phyloP scores from a whole-genome alignment of 2,888 invertebrate species.

The Xestoiulus laeticollis region DNA sequence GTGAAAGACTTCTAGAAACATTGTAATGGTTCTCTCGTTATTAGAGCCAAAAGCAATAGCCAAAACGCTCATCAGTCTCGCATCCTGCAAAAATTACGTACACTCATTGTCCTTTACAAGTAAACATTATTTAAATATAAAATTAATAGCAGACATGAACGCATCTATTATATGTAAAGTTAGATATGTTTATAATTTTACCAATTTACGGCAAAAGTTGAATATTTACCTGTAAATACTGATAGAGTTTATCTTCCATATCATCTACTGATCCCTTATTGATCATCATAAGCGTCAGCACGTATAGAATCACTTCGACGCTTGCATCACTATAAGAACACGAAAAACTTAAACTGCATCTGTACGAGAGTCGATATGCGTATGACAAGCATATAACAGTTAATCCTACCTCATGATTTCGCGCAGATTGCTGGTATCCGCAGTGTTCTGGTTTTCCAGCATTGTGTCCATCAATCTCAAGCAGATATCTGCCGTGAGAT shows the following conservation, averaged over 20 bases:
- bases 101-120: not conserved
- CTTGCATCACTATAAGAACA: not conserved
- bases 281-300: not conserved
- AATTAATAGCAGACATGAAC: not conserved
- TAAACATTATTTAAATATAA: not conserved
- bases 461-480: slow-evolving; percentile 21
- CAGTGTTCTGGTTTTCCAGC: not conserved
- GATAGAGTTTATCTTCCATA: slow-evolving; percentile 30
- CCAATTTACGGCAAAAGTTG: too few relatives aligned
- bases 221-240: slow-evolving; percentile 45
- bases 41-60: slow-evolving; percentile 36
- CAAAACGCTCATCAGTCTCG: slow-evolving; percentile 26
- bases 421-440: slow-evolving; percentile 19
- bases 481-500: not conserved
- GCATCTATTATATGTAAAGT: too few relatives aligned
- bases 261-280: not conserved
- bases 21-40: not conserved
- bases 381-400: not conserved
- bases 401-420: slow-evolving; percentile 2
- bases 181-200: not conserved
- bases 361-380: not conserved
- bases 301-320: slow-evolving; percentile 11
- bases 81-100: not conserved
- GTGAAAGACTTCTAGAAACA: not conserved
- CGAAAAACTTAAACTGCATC: not conserved